Conservation (phyloP, 2,797 vertebrate species). For the Epinephelus coioides region DNA sequence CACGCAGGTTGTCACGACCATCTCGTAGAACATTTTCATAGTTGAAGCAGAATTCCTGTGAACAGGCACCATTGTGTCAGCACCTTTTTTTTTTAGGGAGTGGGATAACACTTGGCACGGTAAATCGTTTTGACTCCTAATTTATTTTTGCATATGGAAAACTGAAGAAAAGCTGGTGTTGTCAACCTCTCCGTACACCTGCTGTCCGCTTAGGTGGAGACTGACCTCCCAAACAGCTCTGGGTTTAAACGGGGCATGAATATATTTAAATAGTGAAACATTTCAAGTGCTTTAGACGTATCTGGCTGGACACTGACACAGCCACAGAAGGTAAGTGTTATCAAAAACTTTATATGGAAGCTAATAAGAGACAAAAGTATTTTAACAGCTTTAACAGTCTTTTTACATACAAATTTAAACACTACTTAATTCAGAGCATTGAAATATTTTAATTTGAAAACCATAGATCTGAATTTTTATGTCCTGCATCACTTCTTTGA, state of each 20-base stretch:
- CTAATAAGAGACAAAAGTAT: no score
- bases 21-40: slow-evolving; percentile 43
- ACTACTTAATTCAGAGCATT: no score
- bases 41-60: slow-evolving; percentile 39
- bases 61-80: slow-evolving; percentile 49
- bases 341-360: no score
- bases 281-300: slow-evolving; percentile 35
- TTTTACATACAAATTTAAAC: no score
- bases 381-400: no score
- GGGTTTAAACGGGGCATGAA: slow-evolving; percentile 34
- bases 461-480: no score
- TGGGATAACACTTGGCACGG: slow-evolving; percentile 71
- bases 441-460: no score
- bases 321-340: not conserved
- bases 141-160: slow-evolving; percentile 54
- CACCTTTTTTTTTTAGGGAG: slow-evolving; percentile 54
- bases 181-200: slow-evolving; percentile 13
- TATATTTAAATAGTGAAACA: slow-evolving; percentile 34
- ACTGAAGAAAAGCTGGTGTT: slow-evolving; percentile 36
- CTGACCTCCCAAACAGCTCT: slow-evolving; percentile 1
- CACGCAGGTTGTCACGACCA: slow-evolving; percentile 42
- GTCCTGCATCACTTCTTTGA: no score
- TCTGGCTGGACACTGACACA: not conserved
- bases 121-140: slow-evolving; percentile 37
- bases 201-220: slow-evolving; percentile 41